Percentiles rank a stretch among this genome's conserved stretches.
Conservation (phyloP, 2,113 vertebrate genomes). For the Neotoma lepida region DNA sequence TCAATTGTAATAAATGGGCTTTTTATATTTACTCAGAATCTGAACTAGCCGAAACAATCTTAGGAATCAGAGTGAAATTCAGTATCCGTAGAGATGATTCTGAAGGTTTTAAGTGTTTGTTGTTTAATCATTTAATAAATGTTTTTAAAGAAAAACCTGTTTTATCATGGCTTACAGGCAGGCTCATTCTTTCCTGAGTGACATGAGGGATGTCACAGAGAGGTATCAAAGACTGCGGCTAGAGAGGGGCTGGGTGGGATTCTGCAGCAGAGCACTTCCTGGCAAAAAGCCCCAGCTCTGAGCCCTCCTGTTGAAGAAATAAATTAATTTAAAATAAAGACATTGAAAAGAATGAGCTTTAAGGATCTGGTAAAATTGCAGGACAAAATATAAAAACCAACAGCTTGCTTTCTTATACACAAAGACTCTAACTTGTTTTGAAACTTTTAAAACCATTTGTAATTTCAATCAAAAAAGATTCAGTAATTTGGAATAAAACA, state of each 20-base stretch:
- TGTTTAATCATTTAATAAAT: background rate
- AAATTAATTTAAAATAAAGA: background rate
- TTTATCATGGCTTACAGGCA: background rate
- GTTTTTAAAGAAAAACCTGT: background rate
- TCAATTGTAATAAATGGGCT: background rate
- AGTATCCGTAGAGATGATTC: background rate
- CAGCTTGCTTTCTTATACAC: background rate
- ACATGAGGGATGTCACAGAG: background rate
- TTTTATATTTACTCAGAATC: background rate
- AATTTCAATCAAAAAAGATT: background rate
- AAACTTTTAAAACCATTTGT: background rate
- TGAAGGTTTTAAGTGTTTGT: slow-evolving; percentile 18
- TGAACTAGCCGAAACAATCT: background rate
- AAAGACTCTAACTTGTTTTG: background rate
- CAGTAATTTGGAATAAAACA: background rate
- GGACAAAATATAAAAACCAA: slow-evolving; percentile 16
- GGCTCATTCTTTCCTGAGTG: background rate
- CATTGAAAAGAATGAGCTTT: background rate
- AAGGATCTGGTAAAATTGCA: background rate
- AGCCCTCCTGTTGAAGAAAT: background rate
- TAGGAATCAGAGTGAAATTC: slow-evolving; percentile 23
- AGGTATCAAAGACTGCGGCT: background rate
- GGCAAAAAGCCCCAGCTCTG: background rate
- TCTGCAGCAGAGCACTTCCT: background rate
- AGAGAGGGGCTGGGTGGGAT: background rate